These are phyloP conservation scores for Myrmecobius fasciatus DNA, from an alignment of 2,113 vertebrate genomes.

Conservation along the genomic window DNA sequence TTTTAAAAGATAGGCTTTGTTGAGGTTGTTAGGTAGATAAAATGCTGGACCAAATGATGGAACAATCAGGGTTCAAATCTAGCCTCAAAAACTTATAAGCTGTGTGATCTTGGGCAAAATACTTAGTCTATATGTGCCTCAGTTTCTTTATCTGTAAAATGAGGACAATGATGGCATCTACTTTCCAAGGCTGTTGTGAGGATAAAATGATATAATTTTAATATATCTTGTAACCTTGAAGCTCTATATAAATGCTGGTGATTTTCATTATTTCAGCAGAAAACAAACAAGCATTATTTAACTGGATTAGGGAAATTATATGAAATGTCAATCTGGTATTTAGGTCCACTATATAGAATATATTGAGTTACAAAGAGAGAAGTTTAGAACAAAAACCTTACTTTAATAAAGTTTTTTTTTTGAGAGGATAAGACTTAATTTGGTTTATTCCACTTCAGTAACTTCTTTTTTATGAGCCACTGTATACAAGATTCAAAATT, in stretches of 20 bases:
- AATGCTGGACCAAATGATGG: not conserved
- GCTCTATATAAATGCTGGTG: not conserved
- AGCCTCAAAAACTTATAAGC: too few species aligned
- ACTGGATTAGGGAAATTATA: slow-evolving; percentile 47
- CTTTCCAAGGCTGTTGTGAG: too few species aligned
- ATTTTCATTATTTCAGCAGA: not conserved
- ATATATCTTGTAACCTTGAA: not conserved
- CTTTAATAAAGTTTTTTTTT: slow-evolving; percentile 21
- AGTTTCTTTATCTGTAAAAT: too few species aligned
- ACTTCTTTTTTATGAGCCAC: not conserved
- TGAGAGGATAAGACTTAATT: not conserved
- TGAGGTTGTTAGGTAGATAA: too few species aligned
- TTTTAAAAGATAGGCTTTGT: too few species aligned
- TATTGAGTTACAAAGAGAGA: not conserved
- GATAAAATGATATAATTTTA: not conserved
- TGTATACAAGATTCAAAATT: not conserved
- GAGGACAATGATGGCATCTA: too few species aligned
- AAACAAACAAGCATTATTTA: not conserved
- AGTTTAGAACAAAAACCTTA: slow-evolving; percentile 6
- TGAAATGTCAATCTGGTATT: slow-evolving; percentile 4
- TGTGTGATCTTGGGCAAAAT: not conserved
- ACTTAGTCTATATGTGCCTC: not conserved
- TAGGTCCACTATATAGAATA: not conserved
- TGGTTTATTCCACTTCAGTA: not conserved
- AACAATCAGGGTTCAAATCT: not conserved